Conservation (phyloP, 2,888 invertebrate species). For the Nomada lathburiana region DNA sequence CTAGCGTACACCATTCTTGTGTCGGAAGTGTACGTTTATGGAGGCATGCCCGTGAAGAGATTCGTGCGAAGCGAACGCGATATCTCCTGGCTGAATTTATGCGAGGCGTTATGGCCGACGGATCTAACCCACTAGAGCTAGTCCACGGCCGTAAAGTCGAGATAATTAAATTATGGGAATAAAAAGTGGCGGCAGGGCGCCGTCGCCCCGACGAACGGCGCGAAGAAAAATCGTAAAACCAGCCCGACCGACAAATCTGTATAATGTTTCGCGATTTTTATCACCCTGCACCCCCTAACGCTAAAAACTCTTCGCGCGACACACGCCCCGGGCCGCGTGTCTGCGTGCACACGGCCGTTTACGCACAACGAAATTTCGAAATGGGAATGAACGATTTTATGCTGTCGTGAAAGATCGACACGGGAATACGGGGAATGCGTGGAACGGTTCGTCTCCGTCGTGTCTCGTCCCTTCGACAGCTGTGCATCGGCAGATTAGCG, state of each 20-base stretch:
- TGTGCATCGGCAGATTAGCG: slow-evolving; percentile 45
- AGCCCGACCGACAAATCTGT: slow-evolving; percentile 84
- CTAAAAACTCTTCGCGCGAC: slow-evolving; percentile 61
- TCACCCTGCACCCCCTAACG: slow-evolving; percentile 70
- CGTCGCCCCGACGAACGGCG: slow-evolving; percentile 66
- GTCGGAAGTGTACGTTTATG: slow-evolving; percentile 69
- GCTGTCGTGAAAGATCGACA: slow-evolving; percentile 61
- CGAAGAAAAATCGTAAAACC: slow-evolving; percentile 83
- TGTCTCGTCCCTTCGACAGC: slow-evolving; percentile 39
- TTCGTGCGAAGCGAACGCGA: slow-evolving; percentile 72
- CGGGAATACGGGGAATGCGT: slow-evolving; percentile 32
- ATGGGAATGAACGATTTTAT: slow-evolving; percentile 75
- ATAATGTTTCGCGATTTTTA: slow-evolving; percentile 84
- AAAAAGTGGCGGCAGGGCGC: slow-evolving; percentile 67
- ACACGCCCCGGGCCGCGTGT: slow-evolving; percentile 19
- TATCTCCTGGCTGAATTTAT: slow-evolving; percentile 80
- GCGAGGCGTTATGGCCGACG: slow-evolving; percentile 75
- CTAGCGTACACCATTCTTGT: slow-evolving; percentile 36
- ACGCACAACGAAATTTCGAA: slow-evolving; percentile 66
- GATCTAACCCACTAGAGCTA: slow-evolving; percentile 78
- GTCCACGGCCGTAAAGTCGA: slow-evolving; percentile 77
- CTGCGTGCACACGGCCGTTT: slow-evolving; percentile 59
- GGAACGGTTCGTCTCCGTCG: slow-evolving; percentile 23
- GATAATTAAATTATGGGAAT: slow-evolving; percentile 83
- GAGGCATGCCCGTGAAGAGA: slow-evolving; percentile 70